These are phyloP conservation scores for Oncorhynchus tshawytscha DNA, from an alignment of 2,113 vertebrate species.

Conservation along the genomic window DNA sequence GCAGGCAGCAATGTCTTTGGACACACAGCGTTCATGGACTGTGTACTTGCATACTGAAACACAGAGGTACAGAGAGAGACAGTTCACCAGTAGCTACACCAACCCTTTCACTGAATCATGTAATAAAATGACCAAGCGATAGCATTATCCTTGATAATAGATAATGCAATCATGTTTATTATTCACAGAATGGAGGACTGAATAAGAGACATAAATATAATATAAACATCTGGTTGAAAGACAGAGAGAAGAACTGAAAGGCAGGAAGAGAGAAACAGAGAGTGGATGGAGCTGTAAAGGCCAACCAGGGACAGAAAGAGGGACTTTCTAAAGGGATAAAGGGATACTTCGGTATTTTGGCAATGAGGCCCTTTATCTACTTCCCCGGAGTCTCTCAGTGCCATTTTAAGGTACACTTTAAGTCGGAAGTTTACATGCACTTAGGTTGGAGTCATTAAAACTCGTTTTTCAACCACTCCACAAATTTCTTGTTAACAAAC, in stretches of 20 bases:
- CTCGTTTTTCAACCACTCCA: too few species aligned
- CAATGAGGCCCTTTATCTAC: too few species aligned
- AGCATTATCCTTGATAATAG: not conserved
- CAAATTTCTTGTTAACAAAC: too few species aligned
- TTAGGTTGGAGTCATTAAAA: too few species aligned
- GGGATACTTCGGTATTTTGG: not conserved
- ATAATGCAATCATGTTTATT: conserved; percentile 20
- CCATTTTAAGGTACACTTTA: too few species aligned
- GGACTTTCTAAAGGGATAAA: not conserved
- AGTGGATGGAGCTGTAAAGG: not conserved
- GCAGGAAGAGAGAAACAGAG: not conserved
- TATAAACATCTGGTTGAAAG: not conserved
- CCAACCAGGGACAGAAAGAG: not conserved
- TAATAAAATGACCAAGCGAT: not conserved
- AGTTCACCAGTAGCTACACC: not conserved
- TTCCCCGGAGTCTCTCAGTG: too few species aligned
- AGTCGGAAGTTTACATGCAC: too few species aligned
- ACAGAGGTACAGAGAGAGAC: not conserved
- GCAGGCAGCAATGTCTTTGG: conserved; percentile 89
- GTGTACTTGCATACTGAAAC: conserved; percentile 93
- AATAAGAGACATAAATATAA: conserved; percentile 6
- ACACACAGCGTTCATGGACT: conserved; percentile 89
- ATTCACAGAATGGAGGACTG: conserved; percentile 21
- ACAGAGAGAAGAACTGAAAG: not conserved
- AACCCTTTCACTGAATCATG: not conserved